phyloP scores from a whole-genome alignment of 2,888 invertebrate genomes.

The Eristalis arbustorum region DNA sequence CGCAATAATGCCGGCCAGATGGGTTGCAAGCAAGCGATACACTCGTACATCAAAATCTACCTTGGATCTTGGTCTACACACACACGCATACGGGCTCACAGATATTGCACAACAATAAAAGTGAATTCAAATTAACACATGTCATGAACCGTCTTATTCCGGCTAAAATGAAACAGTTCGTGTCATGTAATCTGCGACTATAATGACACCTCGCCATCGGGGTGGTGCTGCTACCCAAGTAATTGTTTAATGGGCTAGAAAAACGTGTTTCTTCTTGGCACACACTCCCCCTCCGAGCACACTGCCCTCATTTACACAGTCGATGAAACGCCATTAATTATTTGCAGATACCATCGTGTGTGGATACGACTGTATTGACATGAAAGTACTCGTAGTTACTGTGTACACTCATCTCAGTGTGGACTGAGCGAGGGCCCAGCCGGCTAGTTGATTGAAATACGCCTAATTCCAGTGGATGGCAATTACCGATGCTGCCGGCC shows the following conservation, averaged over 20 bases:
- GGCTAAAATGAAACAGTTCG: not conserved
- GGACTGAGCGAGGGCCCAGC: too few relatives aligned
- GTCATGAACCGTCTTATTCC: constrained; percentile 28
- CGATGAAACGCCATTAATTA: not conserved
- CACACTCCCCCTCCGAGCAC: not conserved
- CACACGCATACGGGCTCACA: not conserved
- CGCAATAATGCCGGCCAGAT: not conserved
- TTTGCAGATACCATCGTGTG: not conserved
- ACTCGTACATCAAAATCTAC: not conserved
- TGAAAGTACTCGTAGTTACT: too few relatives aligned
- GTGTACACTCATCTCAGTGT: not conserved
- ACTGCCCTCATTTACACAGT: not conserved
- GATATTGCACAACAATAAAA: constrained; percentile 20
- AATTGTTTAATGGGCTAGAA: constrained; percentile 33
- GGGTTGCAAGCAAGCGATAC: not conserved
- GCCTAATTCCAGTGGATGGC: not conserved
- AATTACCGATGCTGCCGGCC: not conserved
- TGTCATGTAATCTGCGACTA: constrained; percentile 21
- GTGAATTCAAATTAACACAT: constrained; percentile 10
- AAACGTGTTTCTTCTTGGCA: constrained; percentile 8
- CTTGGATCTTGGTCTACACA: not conserved
- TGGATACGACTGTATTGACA: not conserved
- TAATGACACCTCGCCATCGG: constrained; percentile 15
- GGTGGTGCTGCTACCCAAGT: constrained; percentile 1
- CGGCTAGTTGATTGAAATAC: not conserved